These are phyloP conservation scores for Athene cunicularia DNA, from an alignment of 2,113 vertebrate genomes.

Conservation along the genomic window DNA sequence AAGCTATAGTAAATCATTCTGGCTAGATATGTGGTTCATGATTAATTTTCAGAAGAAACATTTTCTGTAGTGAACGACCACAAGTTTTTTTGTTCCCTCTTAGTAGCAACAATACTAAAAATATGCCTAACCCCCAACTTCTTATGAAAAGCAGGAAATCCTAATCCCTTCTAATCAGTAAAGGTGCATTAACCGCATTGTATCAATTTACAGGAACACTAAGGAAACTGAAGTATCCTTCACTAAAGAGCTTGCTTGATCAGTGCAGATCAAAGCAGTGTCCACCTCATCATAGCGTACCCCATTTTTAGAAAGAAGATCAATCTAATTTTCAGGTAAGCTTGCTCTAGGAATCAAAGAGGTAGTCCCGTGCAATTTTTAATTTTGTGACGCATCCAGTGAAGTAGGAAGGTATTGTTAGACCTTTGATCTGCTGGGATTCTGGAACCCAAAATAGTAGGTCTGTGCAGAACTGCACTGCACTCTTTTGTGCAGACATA, in stretches of 20 bases:
- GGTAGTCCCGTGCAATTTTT: background rate
- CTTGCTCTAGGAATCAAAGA: background rate
- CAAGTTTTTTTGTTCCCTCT: background rate
- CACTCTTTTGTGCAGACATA: background rate
- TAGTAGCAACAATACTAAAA: background rate
- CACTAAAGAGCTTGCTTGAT: background rate
- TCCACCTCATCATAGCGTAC: background rate
- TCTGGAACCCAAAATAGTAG: background rate
- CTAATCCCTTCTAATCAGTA: background rate
- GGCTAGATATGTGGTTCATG: background rate
- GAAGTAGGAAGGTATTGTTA: background rate
- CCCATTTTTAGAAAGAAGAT: background rate
- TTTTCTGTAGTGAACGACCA: background rate
- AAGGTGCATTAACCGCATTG: background rate
- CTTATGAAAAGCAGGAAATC: background rate
- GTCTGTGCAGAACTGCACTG: background rate
- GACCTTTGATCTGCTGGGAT: background rate
- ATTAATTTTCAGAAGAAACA: background rate
- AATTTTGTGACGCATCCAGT: background rate
- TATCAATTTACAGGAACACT: background rate
- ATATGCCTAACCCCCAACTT: background rate
- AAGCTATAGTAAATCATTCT: background rate
- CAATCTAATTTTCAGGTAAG: background rate
- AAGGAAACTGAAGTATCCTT: background rate
- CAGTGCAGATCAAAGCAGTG: background rate